Percentiles rank a stretch among this genome's conserved stretches.
phyloP scores from a whole-genome alignment of 2,113 vertebrate species.

The Ceratotherium simum region DNA sequence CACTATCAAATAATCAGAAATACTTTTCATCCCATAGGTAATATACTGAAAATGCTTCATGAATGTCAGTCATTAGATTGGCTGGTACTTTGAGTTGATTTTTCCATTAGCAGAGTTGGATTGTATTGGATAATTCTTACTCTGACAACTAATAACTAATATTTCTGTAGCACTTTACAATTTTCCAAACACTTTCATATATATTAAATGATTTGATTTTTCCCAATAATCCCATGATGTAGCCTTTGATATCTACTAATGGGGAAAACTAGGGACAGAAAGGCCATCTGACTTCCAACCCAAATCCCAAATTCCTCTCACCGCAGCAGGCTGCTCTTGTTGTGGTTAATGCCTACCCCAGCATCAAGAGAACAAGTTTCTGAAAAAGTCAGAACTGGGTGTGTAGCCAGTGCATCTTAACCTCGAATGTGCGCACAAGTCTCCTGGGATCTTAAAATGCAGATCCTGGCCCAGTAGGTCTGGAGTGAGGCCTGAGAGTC shows the following conservation, averaged over 20 bases:
- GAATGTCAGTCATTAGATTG: neutral
- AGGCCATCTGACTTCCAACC: neutral
- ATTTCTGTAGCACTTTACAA: constrained; percentile 1
- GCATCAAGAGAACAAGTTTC: neutral
- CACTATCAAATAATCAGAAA: neutral
- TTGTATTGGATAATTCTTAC: neutral
- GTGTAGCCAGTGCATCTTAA: neutral
- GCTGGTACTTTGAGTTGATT: constrained; percentile 34
- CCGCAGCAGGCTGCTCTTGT: neutral
- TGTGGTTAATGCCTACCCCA: neutral
- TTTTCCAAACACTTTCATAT: neutral
- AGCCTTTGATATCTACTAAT: neutral
- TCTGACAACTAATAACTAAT: neutral
- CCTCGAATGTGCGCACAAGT: neutral
- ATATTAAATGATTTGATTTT: neutral
- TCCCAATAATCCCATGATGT: neutral
- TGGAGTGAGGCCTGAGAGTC: neutral
- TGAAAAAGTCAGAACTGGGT: neutral
- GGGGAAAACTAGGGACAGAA: neutral
- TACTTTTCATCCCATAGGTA: neutral
- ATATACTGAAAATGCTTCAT: neutral
- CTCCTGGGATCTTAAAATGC: neutral
- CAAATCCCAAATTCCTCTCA: neutral
- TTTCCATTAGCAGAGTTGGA: neutral
- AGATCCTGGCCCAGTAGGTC: neutral